Base-by-base conservation (phyloP, 2,113 vertebrate genomes). In the Rattus rattus region DNA sequence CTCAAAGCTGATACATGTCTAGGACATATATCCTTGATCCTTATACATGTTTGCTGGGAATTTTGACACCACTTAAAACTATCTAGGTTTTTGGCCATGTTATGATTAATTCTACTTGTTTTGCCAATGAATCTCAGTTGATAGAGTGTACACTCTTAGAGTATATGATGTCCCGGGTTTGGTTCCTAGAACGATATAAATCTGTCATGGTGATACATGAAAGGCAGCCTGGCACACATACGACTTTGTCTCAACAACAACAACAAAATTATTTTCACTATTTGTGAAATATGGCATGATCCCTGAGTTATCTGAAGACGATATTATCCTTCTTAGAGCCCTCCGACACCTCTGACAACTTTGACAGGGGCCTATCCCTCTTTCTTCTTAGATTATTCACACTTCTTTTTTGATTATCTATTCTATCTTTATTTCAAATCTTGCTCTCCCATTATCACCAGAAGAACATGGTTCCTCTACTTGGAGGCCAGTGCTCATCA, bases 401-500 rank as follows among this genome's bases (percentile, higher is more conserved):
- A 10, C 12, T 61, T 39, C 65, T 61, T 91, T 88, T 85, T 75
- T 63, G 36, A 59, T 39, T 93, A 6, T 76, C 81, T 81, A 56
- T 56, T 54, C 47, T 69, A 77, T 86, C 80, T 28, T 26, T 67
- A 7, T 92, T 95, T 93, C 43, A 94, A 52, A 94, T 54, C 59
- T 43, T 94, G 17, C 24, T n/a, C 52, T 96, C 24, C 47, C 43
- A 36, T 88, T 22, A 13, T 88, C 11, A 85, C 94, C 36, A 52
- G 88, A 93, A 73, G 28, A 72, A 59, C 67, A 47, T 49, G 14
- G 69, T 49, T 69, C 20, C n/a, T 83, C 0, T 63, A 75, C 93
- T 56, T 52, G 17, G 49, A 96, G 75, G 43, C 43, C 30, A 36
- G 16, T n/a, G 33, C 4, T 36, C 6, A 6, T 67, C 79, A 43